These are phyloP conservation scores for Anagyrus pseudococci DNA, from an alignment of 2,888 invertebrate genomes.

Conservation along the genomic window DNA sequence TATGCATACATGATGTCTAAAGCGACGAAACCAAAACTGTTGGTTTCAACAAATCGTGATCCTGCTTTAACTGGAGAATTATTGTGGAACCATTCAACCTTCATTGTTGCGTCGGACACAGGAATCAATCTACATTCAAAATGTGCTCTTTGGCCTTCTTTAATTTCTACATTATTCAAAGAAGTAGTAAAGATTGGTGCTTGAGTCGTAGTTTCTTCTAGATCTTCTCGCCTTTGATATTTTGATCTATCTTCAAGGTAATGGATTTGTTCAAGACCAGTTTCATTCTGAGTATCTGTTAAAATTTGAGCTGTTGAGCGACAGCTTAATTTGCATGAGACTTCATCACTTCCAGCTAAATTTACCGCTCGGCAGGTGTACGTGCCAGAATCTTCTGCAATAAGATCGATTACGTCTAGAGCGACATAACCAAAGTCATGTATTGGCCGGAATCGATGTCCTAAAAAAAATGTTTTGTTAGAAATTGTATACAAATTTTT, in stretches of 20 bases:
- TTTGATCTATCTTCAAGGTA: conserved; percentile 84
- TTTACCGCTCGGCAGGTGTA: conserved; percentile 96
- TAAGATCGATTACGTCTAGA: conserved; percentile 92
- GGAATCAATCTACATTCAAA: conserved; percentile 94
- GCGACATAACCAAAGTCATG: conserved; percentile 99
- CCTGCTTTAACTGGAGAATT: conserved; percentile 89
- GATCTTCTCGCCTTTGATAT: conserved; percentile 75
- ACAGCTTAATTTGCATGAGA: conserved; percentile 75
- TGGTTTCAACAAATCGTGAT: conserved; percentile 93
- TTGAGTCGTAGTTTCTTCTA: conserved; percentile 86
- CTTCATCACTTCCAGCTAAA: conserved; percentile 87
- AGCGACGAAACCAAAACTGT: conserved; percentile 97
- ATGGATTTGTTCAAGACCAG: conserved; percentile 87
- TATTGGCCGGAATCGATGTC: conserved; percentile 93
- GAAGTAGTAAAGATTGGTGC: conserved; percentile 94
- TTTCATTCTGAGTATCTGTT: conserved; percentile 85
- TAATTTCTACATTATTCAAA: conserved; percentile 88
- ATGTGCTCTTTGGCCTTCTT: conserved; percentile 93
- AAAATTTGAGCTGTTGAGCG: conserved; percentile 82
- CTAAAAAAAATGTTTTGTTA: conserved; percentile 56
- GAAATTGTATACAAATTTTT: not conserved
- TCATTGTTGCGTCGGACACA: conserved; percentile 91
- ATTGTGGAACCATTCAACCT: conserved; percentile 96
- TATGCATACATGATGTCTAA: conserved; percentile 94
- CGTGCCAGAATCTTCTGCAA: conserved; percentile 92